Evolutionary conservation across 2,797 vertebrate genomes (phyloP).

Genomic region (Lithobates sylvaticus): DNA sequence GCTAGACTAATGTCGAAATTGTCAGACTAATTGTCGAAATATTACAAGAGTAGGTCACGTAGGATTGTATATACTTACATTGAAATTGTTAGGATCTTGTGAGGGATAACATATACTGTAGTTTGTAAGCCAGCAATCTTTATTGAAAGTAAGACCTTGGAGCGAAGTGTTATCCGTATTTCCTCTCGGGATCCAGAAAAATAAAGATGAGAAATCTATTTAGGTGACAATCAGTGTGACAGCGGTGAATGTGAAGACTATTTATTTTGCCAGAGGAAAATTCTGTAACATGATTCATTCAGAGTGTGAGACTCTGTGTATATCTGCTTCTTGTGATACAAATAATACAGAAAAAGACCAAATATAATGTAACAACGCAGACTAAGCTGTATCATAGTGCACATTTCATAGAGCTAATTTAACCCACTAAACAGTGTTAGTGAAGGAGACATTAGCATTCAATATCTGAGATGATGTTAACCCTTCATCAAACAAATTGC

Average conservation of each 20-base stretch:
- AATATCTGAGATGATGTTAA: not conserved
- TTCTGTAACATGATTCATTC: slow-evolving; percentile 10
- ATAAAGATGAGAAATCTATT: slow-evolving; percentile 9
- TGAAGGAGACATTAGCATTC: too few species aligned
- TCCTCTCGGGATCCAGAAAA: slow-evolving; percentile 14
- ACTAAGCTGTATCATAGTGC: not conserved
- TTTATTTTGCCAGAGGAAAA: slow-evolving; percentile 2
- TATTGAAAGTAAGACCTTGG: not conserved
- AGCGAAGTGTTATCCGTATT: not conserved
- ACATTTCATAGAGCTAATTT: not conserved
- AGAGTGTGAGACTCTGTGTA: not conserved
- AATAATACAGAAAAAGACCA: not conserved
- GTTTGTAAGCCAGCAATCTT: not conserved
- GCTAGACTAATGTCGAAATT: too few species aligned
- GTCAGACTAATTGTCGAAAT: too few species aligned
- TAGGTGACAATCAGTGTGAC: slow-evolving; percentile 21
- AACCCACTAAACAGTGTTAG: not conserved
- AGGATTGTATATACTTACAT: not conserved
- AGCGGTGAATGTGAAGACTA: slow-evolving; percentile 1
- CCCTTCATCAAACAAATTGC: not conserved
- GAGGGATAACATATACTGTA: not conserved
- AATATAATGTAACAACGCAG: not conserved
- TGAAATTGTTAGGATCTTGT: not conserved
- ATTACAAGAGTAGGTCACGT: not conserved
- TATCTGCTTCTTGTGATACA: not conserved